Conservation (phyloP, 2,888 invertebrate genomes). For the Andricus quercusramuli region DNA sequence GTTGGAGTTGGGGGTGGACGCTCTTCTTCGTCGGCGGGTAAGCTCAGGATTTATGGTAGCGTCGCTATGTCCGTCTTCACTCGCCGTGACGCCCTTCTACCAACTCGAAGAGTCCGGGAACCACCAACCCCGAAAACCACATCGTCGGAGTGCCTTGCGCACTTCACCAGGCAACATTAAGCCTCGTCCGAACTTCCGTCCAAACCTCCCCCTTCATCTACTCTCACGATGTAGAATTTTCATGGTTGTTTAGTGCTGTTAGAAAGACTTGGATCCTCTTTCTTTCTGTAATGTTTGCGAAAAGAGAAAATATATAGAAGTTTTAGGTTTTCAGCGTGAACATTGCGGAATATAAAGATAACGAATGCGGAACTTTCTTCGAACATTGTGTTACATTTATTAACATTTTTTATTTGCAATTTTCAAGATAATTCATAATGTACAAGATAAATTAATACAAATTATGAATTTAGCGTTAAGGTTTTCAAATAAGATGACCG, state of each 20-base stretch:
- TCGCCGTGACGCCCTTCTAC: conserved; percentile 78
- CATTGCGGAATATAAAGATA: not conserved
- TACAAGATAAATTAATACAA: too few relatives aligned
- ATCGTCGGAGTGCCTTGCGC: conserved; percentile 49
- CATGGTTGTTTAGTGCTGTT: conserved; percentile 6
- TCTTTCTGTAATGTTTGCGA: not conserved
- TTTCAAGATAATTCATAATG: too few relatives aligned
- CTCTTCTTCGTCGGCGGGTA: conserved; percentile 75
- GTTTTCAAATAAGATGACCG: too few relatives aligned
- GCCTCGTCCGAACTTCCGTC: conserved; percentile 28
- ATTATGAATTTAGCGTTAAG: too few relatives aligned
- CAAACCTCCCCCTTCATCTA: conserved; percentile 6
- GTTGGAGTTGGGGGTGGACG: conserved; percentile 58
- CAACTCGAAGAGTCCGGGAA: conserved; percentile 62
- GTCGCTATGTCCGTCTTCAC: conserved; percentile 79
- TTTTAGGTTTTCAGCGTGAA: not conserved
- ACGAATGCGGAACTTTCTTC: too few relatives aligned
- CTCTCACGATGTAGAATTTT: conserved; percentile 8
- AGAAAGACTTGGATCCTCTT: not conserved
- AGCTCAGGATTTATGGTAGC: conserved; percentile 77
- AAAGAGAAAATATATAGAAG: not conserved
- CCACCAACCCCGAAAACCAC: conserved; percentile 60
- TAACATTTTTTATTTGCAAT: too few relatives aligned
- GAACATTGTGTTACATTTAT: too few relatives aligned
- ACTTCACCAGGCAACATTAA: conserved; percentile 48